These are phyloP conservation scores for Drosophila kokeensis DNA, from an alignment of 2,888 invertebrate genomes.

Conservation along the genomic window DNA sequence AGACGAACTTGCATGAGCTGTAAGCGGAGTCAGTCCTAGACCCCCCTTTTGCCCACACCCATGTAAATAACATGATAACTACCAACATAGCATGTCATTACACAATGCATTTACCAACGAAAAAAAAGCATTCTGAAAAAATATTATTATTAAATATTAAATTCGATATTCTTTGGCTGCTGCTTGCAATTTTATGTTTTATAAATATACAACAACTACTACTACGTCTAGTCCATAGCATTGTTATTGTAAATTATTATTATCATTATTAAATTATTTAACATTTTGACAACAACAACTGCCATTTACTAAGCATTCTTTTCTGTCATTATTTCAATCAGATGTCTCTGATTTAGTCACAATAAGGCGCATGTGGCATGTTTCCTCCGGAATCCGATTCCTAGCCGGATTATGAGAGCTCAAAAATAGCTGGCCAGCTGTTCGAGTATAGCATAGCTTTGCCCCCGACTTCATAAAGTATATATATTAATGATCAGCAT, in stretches of 20 bases:
- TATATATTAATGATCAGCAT: background rate
- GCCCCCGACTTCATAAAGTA: background rate
- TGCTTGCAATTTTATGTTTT: background rate
- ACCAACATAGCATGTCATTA: constrained; percentile 48
- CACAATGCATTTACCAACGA: constrained; percentile 27
- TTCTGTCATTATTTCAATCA: background rate
- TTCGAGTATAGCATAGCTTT: background rate
- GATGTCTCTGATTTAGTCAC: background rate
- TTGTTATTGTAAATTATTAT: constrained; percentile 19
- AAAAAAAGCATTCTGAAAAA: constrained; percentile 2
- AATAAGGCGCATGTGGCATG: background rate
- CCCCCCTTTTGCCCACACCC: constrained; percentile 1
- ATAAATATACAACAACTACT: background rate
- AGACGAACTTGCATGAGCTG: constrained; percentile 83
- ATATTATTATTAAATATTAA: background rate
- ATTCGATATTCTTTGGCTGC: background rate
- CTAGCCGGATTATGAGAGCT: background rate
- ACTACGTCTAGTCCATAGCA: constrained; percentile 28
- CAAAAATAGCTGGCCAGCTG: background rate
- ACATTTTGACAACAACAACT: background rate
- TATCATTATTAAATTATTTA: constrained; percentile 14
- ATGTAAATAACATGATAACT: constrained; percentile 50
- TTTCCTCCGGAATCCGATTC: too few species aligned
- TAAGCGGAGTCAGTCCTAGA: constrained; percentile 21
- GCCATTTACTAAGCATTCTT: constrained; percentile 10